Conservation (phyloP, 2,888 invertebrate genomes). For the Didymodactylos carnosus region DNA sequence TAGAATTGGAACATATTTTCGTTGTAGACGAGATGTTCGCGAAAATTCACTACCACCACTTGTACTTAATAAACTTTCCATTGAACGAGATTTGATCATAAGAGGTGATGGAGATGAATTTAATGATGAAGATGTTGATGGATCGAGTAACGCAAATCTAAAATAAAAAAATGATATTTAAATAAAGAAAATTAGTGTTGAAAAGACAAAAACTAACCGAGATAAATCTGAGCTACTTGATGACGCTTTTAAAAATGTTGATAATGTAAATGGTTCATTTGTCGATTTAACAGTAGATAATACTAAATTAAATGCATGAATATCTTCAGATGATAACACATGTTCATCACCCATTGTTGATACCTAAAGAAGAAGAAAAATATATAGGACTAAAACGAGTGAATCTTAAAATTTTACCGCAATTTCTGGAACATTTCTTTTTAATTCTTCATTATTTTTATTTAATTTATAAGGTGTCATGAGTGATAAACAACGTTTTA, state of each 20-base stretch:
- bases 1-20: constrained; percentile 13
- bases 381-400: neutral
- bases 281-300: neutral
- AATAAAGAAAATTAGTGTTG: too few relatives aligned
- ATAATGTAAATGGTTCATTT: neutral
- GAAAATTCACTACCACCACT: neutral
- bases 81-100: constrained; percentile 11
- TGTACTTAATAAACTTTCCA: constrained; percentile 8
- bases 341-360: neutral
- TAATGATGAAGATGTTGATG: neutral
- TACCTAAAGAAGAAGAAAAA: neutral
- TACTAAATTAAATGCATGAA: neutral
- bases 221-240: neutral
- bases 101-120: neutral
- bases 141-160: neutral
- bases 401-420: neutral
- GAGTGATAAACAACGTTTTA: neutral
- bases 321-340: neutral
- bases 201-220: too few relatives aligned
- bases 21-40: neutral
- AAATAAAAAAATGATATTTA: neutral
- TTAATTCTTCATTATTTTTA: too few relatives aligned
- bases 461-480: neutral
- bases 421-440: neutral
- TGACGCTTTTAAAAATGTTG: neutral